These are phyloP conservation scores for Tetramorium bicarinatum DNA, from an alignment of 2,888 invertebrate species.

Conservation along the genomic window DNA sequence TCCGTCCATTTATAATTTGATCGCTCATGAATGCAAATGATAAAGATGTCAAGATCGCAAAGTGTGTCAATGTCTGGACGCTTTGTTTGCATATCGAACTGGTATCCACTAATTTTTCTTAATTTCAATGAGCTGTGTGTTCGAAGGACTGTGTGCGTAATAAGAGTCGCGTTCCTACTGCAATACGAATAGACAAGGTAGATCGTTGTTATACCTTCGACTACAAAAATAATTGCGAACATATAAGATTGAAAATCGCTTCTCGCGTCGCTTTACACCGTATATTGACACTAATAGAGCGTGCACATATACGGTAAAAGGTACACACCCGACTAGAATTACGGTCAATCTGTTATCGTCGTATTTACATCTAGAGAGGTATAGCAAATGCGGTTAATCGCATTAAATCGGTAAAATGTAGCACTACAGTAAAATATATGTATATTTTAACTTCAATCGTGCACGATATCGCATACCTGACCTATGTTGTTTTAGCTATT, in stretches of 20 bases:
- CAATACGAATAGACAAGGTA: slow-evolving; percentile 33
- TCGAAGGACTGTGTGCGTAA: slow-evolving; percentile 30
- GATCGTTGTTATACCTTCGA: slow-evolving; percentile 46
- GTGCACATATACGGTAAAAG: neutral
- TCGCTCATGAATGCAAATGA: neutral
- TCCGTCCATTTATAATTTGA: neutral
- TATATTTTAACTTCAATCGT: slow-evolving; percentile 11
- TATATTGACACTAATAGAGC: slow-evolving; percentile 9
- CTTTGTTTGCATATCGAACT: slow-evolving; percentile 32
- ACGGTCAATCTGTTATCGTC: neutral
- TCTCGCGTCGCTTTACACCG: neutral
- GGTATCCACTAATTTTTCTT: slow-evolving; percentile 12
- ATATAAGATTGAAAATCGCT: slow-evolving; percentile 14
- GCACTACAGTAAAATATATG: slow-evolving; percentile 24
- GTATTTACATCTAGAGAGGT: slow-evolving; percentile 35
- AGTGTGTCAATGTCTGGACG: neutral
- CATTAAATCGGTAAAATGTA: slow-evolving; percentile 9
- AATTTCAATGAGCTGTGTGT: slow-evolving; percentile 15
- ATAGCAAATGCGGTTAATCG: slow-evolving; percentile 23
- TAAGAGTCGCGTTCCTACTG: neutral
- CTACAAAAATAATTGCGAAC: slow-evolving; percentile 51
- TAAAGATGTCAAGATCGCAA: neutral
- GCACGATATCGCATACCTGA: neutral
- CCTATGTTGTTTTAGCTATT: neutral
- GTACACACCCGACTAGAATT: slow-evolving; percentile 32